A percentile compares a stretch with the other conserved stretches of the same genome.
phyloP scores from a whole-genome alignment of 2,113 vertebrate species.

The Opisthocomus hoazin region DNA sequence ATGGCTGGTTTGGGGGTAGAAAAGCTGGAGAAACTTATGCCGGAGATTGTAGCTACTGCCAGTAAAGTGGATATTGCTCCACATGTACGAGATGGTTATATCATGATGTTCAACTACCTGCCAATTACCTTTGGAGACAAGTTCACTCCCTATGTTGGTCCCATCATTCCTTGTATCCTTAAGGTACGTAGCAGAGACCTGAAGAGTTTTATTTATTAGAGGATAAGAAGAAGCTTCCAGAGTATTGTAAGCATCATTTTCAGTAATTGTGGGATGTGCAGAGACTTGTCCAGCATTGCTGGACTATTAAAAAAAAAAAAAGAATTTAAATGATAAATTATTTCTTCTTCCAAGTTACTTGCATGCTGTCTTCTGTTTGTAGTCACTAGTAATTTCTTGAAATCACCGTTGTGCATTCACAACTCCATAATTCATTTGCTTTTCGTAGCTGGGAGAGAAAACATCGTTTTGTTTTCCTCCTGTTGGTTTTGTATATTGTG shows the following conservation, averaged over 20 bases:
- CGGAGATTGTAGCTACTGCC: constrained; percentile 95
- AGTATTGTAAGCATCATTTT: neutral
- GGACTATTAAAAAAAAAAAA: neutral
- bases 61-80: constrained; percentile 97
- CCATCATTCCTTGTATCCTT: constrained; percentile 97
- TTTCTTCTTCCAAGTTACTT: neutral
- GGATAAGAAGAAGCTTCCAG: neutral
- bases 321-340: neutral
- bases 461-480: neutral
- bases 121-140: constrained; percentile 96
- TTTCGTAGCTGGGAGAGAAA: neutral
- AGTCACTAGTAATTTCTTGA: neutral
- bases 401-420: neutral
- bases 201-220: neutral
- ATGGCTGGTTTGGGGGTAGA: constrained; percentile 97
- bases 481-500: neutral
- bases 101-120: constrained; percentile 99
- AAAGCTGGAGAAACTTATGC: constrained; percentile 98
- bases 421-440: neutral
- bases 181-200: constrained; percentile 78
- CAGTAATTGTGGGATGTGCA: neutral
- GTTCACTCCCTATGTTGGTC: constrained; percentile 95
- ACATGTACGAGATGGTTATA: constrained; percentile 97
- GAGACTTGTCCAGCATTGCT: neutral
- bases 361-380: neutral